A percentile compares a stretch with the other conserved stretches of the same genome.
These are phyloP conservation scores for Barbus barbus DNA, from an alignment of 2,113 vertebrate species.

Conservation along the genomic window DNA sequence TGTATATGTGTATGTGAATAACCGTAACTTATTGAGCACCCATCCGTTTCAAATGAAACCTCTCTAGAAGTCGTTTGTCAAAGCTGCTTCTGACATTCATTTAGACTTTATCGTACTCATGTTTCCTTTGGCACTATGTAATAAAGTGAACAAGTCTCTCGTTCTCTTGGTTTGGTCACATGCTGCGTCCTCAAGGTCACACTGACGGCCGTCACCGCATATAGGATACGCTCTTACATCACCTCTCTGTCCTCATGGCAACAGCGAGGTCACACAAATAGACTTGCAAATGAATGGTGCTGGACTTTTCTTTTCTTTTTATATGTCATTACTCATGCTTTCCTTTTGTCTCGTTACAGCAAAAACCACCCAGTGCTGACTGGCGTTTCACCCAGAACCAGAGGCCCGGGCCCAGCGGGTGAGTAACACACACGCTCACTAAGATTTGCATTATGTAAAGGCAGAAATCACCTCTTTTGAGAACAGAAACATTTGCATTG, in stretches of 20 bases:
- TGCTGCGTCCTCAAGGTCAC: conserved; percentile 19
- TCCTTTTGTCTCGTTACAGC: conserved; percentile 79
- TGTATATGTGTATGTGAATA: neutral
- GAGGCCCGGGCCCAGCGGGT: conserved; percentile 97
- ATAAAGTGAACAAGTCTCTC: neutral
- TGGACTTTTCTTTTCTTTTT: neutral
- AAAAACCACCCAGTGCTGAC: conserved; percentile 94
- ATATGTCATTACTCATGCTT: conserved; percentile 53
- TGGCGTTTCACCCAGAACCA: conserved; percentile 98
- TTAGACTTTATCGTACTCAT: neutral
- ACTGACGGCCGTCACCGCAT: neutral
- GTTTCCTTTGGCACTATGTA: neutral
- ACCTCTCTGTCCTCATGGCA: neutral
- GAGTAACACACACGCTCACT: conserved; percentile 64
- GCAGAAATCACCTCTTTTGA: neutral
- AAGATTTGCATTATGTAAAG: conserved; percentile 28
- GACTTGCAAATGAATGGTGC: neutral
- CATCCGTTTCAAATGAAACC: neutral
- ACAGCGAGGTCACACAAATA: neutral
- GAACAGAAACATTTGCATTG: conserved; percentile 18
- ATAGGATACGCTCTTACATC: conserved; percentile 4
- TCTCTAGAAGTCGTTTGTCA: neutral
- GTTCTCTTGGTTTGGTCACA: conserved; percentile 1
- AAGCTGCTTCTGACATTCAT: conserved; percentile 6
- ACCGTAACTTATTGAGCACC: neutral